Evolutionary conservation across 2,113 vertebrate genomes (phyloP).

Genomic region (Ascaphus truei): DNA sequence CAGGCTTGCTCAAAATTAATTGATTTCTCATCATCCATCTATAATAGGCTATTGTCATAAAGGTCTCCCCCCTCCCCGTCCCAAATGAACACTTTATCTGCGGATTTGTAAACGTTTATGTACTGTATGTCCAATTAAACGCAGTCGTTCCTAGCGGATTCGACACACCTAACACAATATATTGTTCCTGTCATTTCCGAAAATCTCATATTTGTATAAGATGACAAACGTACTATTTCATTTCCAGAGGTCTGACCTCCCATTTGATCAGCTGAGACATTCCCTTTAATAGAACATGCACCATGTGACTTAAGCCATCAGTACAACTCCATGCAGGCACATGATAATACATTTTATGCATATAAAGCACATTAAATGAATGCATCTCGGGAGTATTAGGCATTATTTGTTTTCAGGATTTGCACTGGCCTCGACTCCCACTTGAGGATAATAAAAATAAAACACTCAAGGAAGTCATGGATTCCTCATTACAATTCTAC

Average conservation of each 20-base stretch:
- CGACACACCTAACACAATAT: slow-evolving; percentile 7
- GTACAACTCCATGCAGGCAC: neutral
- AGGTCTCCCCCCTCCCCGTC: neutral
- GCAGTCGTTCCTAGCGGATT: neutral
- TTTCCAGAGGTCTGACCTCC: neutral
- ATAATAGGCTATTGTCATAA: neutral
- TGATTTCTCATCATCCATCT: neutral
- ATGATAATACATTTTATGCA: neutral
- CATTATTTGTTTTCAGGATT: neutral
- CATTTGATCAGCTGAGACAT: fast-evolving
- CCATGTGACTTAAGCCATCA: neutral
- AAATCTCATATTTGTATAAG: slow-evolving; percentile 8
- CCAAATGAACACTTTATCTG: neutral
- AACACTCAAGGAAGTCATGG: neutral
- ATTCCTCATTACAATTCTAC: neutral
- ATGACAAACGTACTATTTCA: neutral
- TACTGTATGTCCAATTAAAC: slow-evolving; percentile 2
- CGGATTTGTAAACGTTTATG: slow-evolving; percentile 1
- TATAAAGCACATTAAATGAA: neutral
- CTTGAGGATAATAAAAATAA: neutral
- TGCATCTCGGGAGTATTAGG: neutral
- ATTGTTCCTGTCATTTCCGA: neutral
- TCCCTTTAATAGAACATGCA: neutral
- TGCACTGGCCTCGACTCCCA: neutral
- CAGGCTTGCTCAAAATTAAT: neutral